These are phyloP conservation scores for Pammene fasciana DNA, from an alignment of 2,888 invertebrate species.

Conservation along the genomic window DNA sequence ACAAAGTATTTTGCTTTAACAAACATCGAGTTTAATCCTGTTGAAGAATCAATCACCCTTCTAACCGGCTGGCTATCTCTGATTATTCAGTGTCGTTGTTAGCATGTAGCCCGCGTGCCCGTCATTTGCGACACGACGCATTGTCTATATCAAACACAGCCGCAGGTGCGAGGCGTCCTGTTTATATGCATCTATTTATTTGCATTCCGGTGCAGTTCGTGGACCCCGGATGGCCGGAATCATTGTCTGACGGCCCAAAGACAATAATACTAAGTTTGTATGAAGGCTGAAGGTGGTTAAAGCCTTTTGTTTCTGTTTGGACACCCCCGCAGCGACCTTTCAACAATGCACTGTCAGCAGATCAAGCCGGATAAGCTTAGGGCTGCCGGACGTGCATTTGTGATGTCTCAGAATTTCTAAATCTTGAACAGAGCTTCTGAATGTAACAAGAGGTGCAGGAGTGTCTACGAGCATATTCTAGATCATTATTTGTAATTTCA, in stretches of 20 bases:
- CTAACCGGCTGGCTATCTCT: slow-evolving; percentile 1
- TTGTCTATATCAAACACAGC: slow-evolving; percentile 75
- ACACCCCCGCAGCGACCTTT: slow-evolving; percentile 60
- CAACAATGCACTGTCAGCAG: slow-evolving; percentile 50
- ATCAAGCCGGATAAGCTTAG: slow-evolving; percentile 19
- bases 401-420: not conserved
- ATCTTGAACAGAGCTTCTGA: not conserved
- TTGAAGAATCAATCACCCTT: not conserved
- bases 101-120: slow-evolving; percentile 48
- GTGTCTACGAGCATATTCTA: not conserved
- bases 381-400: not conserved
- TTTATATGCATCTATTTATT: slow-evolving; percentile 78
- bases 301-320: not conserved
- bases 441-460: not conserved
- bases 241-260: slow-evolving; percentile 64
- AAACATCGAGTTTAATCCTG: not conserved
- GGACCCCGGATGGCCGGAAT: slow-evolving; percentile 68
- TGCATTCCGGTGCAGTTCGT: slow-evolving; percentile 79
- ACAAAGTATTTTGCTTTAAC: not conserved
- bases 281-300: slow-evolving; percentile 8
- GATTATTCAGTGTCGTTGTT: slow-evolving; percentile 39
- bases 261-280: slow-evolving; percentile 4
- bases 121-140: slow-evolving; percentile 64
- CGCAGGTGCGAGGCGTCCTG: slow-evolving; percentile 78
- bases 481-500: not conserved